These are phyloP conservation scores for Solenodon paradoxus DNA, from an alignment of 2,113 vertebrate species.

Conservation along the genomic window DNA sequence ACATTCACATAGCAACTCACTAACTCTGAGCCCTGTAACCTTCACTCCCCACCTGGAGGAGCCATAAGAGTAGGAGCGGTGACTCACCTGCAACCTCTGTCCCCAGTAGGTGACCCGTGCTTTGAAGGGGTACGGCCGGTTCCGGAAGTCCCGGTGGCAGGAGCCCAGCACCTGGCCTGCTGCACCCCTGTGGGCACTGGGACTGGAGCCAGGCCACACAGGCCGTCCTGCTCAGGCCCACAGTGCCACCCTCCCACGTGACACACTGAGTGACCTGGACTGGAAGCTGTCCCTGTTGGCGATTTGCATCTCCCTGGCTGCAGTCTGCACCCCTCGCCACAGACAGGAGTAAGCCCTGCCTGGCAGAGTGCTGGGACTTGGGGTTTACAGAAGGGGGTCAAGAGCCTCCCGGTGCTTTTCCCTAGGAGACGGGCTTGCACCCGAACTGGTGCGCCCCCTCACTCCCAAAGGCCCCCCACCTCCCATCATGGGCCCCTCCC, in stretches of 20 bases:
- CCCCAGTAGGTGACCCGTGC: constrained; percentile 69
- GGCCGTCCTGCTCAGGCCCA: not conserved
- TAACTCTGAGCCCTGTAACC: not conserved
- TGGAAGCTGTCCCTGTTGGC: not conserved
- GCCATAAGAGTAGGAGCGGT: not conserved
- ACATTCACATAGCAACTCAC: not conserved
- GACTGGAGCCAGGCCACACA: not conserved
- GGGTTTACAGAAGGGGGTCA: not conserved
- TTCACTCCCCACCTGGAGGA: no score
- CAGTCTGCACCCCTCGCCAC: not conserved
- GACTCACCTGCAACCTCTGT: constrained; percentile 67
- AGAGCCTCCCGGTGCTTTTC: not conserved
- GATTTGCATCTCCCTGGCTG: not conserved
- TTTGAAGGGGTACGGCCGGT: constrained; percentile 54
- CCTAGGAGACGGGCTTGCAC: not conserved
- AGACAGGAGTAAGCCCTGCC: not conserved
- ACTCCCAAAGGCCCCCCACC: fast-evolving
- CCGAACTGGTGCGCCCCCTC: not conserved
- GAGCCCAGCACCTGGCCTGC: constrained; percentile 34
- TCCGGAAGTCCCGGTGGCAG: constrained; percentile 67
- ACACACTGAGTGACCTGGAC: not conserved
- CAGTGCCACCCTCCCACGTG: not conserved
- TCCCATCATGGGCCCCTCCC: not conserved
- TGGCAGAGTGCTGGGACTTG: not conserved
- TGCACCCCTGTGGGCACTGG: constrained; percentile 47